Conservation (phyloP, 2,888 invertebrate species). For the Synergus japonicus region DNA sequence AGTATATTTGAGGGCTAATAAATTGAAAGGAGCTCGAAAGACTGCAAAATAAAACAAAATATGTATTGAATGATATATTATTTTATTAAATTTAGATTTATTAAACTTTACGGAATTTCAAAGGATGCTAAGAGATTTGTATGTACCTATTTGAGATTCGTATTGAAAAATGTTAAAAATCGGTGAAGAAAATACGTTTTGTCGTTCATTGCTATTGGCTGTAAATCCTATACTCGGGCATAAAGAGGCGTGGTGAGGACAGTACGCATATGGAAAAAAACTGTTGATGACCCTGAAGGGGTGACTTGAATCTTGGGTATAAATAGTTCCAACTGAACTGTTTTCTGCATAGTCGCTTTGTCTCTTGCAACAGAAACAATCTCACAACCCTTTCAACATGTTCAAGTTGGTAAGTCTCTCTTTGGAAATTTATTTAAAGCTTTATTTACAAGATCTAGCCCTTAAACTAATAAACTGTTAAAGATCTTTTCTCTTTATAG, state of each 20-base stretch:
- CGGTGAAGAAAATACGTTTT: not conserved
- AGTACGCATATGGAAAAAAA: constrained; percentile 35
- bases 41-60: too few relatives aligned
- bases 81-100: too few relatives aligned
- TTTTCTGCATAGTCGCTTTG: constrained; percentile 55
- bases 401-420: constrained; percentile 14
- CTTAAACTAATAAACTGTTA: too few relatives aligned
- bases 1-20: too few relatives aligned
- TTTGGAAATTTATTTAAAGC: not conserved
- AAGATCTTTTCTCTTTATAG: too few relatives aligned
- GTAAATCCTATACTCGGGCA: not conserved
- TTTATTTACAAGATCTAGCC: too few relatives aligned
- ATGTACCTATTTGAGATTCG: not conserved
- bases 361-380: constrained; percentile 39
- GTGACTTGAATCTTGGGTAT: constrained; percentile 57
- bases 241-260: constrained; percentile 40
- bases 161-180: not conserved
- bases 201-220: not conserved
- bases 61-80: too few relatives aligned
- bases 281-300: constrained; percentile 58
- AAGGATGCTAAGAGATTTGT: too few relatives aligned
- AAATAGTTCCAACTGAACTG: constrained; percentile 56
- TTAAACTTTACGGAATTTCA: too few relatives aligned
- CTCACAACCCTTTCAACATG: constrained; percentile 43
- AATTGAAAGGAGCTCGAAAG: too few relatives aligned